A percentile compares a stretch with the other conserved stretches of the same genome.
These are phyloP conservation scores for Neoitamus cyanurus DNA, from an alignment of 2,888 invertebrate genomes.

Conservation along the genomic window DNA sequence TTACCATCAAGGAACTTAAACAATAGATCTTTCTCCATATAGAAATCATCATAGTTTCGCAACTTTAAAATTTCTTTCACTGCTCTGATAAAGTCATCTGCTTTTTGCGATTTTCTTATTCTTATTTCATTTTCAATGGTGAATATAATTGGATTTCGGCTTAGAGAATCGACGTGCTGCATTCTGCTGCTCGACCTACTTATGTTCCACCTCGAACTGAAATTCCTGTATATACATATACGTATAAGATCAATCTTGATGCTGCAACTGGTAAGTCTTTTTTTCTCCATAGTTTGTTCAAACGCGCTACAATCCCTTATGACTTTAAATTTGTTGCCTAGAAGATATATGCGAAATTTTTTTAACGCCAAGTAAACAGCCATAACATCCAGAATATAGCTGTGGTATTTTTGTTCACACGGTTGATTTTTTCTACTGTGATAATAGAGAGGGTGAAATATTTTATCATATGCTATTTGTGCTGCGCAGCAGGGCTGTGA, in stretches of 20 bases:
- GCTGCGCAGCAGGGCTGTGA: constrained; percentile 57
- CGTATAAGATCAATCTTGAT: constrained; percentile 57
- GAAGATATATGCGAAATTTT: constrained; percentile 56
- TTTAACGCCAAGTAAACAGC: constrained; percentile 57
- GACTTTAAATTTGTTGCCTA: constrained; percentile 55
- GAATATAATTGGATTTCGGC: constrained; percentile 27
- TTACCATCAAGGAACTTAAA: neutral
- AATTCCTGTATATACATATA: constrained; percentile 50
- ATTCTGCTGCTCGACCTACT: too few species aligned
- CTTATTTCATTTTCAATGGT: constrained; percentile 48
- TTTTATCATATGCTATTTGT: constrained; percentile 52
- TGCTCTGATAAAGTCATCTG: constrained; percentile 34
- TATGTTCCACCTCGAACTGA: constrained; percentile 46
- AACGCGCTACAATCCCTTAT: constrained; percentile 58
- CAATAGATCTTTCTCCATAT: neutral
- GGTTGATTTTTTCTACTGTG: constrained; percentile 56
- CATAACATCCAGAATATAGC: constrained; percentile 59
- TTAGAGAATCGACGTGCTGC: too few species aligned
- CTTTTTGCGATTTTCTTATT: constrained; percentile 43
- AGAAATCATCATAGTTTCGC: neutral
- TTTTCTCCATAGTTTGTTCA: constrained; percentile 55
- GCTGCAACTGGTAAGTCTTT: constrained; percentile 55
- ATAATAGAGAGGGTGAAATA: constrained; percentile 54
- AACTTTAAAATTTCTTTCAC: constrained; percentile 41
- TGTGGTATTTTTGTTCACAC: constrained; percentile 56